Conservation (phyloP, 2,888 invertebrate species). For the Nysson spinosus region DNA sequence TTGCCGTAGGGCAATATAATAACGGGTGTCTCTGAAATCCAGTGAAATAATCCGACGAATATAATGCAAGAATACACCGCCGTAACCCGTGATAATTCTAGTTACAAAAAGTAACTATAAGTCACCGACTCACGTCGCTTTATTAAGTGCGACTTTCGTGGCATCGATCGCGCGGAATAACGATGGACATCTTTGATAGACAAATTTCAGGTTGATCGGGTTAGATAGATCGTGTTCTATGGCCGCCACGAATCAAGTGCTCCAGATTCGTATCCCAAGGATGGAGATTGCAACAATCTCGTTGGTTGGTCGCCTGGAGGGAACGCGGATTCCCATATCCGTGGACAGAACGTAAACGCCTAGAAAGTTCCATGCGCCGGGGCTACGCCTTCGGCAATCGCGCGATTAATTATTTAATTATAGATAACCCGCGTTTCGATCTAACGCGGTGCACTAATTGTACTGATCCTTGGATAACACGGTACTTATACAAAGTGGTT, state of each 20-base stretch:
- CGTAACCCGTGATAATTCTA: too few species aligned
- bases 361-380: constrained; percentile 59
- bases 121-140: neutral
- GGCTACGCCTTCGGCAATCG: constrained; percentile 51
- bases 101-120: too few species aligned
- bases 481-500: too few species aligned
- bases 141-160: neutral
- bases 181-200: constrained; percentile 2
- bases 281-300: constrained; percentile 70
- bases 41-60: neutral
- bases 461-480: too few species aligned
- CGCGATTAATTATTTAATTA: constrained; percentile 68
- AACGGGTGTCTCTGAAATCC: constrained; percentile 1
- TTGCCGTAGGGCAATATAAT: neutral
- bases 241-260: constrained; percentile 55
- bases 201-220: constrained; percentile 21
- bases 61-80: neutral
- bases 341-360: constrained; percentile 45
- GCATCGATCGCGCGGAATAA: neutral
- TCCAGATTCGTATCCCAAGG: constrained; percentile 72
- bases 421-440: constrained; percentile 4
- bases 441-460: too few species aligned
- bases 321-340: constrained; percentile 73
- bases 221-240: constrained; percentile 9
- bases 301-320: constrained; percentile 56